Conservation (phyloP, 2,113 vertebrate species). For the Himantopus leucocephalus region DNA sequence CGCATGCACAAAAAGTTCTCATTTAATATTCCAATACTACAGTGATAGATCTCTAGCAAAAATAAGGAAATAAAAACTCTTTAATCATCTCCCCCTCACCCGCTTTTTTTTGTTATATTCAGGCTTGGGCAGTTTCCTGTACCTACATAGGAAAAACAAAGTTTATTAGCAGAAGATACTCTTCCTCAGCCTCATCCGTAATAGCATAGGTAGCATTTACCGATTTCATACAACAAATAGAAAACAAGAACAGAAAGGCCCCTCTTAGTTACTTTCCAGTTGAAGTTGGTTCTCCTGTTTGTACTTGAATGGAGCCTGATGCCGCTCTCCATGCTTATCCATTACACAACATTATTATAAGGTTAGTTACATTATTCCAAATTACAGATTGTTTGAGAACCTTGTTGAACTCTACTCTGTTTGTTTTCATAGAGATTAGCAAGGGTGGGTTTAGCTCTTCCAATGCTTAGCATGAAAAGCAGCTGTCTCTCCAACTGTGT, state of each 20-base stretch:
- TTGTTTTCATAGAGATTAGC: background rate
- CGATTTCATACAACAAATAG: background rate
- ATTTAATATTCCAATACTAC: background rate
- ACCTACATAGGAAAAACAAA: background rate
- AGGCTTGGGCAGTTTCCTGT: background rate
- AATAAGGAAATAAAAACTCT: background rate
- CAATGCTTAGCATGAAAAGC: background rate
- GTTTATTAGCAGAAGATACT: background rate
- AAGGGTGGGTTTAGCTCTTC: background rate
- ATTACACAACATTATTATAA: background rate
- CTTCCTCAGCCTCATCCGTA: background rate
- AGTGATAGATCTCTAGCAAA: background rate
- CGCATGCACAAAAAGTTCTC: accelerated
- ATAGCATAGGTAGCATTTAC: background rate
- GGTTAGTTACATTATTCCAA: background rate
- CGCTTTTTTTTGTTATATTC: background rate
- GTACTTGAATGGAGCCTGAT: background rate
- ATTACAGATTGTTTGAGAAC: background rate
- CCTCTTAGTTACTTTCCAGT: background rate
- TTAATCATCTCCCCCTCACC: background rate
- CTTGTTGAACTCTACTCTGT: background rate
- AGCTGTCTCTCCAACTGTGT: background rate
- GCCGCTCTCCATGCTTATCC: background rate
- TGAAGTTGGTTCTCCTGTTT: background rate
- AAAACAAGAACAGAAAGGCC: background rate